Base-by-base conservation (phyloP, 2,888 invertebrate species). In the Chaetogeoica ovagalla region DNA sequence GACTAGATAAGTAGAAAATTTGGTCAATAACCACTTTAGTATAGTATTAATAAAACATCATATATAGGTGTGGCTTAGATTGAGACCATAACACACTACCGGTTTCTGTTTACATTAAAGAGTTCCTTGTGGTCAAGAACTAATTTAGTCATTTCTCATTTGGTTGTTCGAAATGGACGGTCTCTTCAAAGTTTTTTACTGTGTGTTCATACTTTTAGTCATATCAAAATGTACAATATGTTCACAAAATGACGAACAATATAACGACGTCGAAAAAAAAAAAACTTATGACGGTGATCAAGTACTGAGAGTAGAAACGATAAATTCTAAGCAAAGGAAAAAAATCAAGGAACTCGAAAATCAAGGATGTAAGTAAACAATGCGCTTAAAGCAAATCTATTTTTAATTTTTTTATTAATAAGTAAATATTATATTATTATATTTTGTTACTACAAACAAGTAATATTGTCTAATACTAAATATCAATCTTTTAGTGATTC, bases 221-320 rank as follows among this genome's bases (percentile, higher is more conserved):
- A 15, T 79, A 70, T 55, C 30, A 71, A 71, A 21, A 79, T 63
- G 19, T 23, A 60, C 15, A 13, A 5, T n/a, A 59, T 57, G 57
- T 75, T 66, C n/a, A 66, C 66, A 43, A 9, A 75, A 75, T 66
- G 39, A 43, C 37, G 37, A 7, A 37, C 52, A 69, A 57, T 6
- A 71, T 23, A 19, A 0, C 19, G 21, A 39, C 43, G 83, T 71
- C 5, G 62, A 79, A 57, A 63, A 71, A 63, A 79, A 79, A 74
- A 88, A 92, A 65, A 90, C 90, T 73, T 94, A 94, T 85, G 89
- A 90, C 71, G 94, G 94, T 4, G 91, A 92, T 23, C 94, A 94
- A 87, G 86, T 94, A 21, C 93, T 93, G 92, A 90, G 92, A 85
- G 90, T 93, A 63, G 86, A 86, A 9, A 87, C 89, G 19, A 87